A percentile compares a stretch with the other conserved stretches of the same genome.
Conservation (phyloP, 1,140 invertebrate species). For the Adelges cooleyi region DNA sequence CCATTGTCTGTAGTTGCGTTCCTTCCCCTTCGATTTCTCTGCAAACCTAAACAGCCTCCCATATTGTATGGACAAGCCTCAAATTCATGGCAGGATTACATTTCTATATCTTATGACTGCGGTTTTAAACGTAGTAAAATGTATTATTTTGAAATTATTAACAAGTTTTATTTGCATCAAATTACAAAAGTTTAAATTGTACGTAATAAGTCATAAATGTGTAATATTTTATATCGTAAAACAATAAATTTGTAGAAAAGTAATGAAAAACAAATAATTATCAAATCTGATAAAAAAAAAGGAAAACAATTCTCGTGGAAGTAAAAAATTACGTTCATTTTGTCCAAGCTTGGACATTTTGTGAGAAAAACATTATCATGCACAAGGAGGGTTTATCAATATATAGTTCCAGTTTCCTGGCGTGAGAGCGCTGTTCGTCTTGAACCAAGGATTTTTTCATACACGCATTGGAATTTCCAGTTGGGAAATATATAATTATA, state of each 20-base stretch:
- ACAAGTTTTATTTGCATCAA: neutral
- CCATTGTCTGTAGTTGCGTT: conserved; percentile 63
- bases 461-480: too few relatives aligned
- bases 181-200: neutral
- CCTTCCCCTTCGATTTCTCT: conserved; percentile 61
- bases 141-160: neutral
- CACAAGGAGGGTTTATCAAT: too few relatives aligned
- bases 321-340: too few relatives aligned
- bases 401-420: too few relatives aligned
- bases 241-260: conserved; percentile 18
- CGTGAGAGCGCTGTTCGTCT: too few relatives aligned
- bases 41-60: conserved; percentile 74
- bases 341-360: too few relatives aligned
- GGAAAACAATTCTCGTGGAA: conserved; percentile 10
- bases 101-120: neutral
- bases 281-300: conserved; percentile 22
- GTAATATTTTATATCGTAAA: neutral
- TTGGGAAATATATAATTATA: too few relatives aligned
- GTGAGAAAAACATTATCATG: too few relatives aligned
- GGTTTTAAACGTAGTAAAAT: neutral
- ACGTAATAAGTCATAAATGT: neutral
- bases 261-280: conserved; percentile 25
- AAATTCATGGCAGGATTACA: conserved; percentile 42
- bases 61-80: conserved; percentile 46
- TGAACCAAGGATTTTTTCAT: too few relatives aligned